Conservation (phyloP, 1,140 invertebrate species). For the Nasonia giraulti region DNA sequence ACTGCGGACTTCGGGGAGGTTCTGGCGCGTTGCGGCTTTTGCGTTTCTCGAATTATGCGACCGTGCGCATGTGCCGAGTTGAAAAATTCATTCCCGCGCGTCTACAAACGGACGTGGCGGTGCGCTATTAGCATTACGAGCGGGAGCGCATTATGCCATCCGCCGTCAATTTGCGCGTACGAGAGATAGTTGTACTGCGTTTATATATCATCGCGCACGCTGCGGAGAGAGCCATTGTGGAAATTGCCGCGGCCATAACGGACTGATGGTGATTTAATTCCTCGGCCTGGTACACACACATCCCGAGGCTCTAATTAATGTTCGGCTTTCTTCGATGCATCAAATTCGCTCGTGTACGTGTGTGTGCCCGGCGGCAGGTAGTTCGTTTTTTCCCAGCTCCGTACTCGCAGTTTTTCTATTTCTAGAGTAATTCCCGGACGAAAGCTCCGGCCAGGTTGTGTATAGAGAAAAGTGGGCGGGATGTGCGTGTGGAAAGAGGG, state of each 20-base stretch:
- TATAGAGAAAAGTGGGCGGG: too few relatives aligned
- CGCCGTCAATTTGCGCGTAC: neutral
- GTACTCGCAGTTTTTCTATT: neutral
- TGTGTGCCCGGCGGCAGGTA: too few relatives aligned
- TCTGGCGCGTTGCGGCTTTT: neutral
- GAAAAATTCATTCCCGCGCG: neutral
- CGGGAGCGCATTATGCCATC: neutral
- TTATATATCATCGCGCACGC: neutral
- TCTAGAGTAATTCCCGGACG: neutral
- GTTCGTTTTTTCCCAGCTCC: too few relatives aligned
- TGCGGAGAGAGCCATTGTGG: neutral
- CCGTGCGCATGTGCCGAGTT: neutral
- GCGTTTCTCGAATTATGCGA: neutral
- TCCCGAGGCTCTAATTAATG: neutral
- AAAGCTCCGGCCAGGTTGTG: too few relatives aligned
- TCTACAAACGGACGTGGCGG: neutral
- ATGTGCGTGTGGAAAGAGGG: too few relatives aligned
- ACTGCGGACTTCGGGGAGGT: neutral
- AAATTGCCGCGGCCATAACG: neutral
- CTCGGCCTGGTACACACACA: neutral
- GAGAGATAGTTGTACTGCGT: neutral
- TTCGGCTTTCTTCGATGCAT: neutral
- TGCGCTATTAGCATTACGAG: neutral
- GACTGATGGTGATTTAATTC: neutral
- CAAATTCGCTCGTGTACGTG: too few relatives aligned